Evolutionary conservation across 2,888 invertebrate genomes (phyloP), one percentile per base, ranked within the genome.

Genomic region (Dichetophora obliterata): DNA sequence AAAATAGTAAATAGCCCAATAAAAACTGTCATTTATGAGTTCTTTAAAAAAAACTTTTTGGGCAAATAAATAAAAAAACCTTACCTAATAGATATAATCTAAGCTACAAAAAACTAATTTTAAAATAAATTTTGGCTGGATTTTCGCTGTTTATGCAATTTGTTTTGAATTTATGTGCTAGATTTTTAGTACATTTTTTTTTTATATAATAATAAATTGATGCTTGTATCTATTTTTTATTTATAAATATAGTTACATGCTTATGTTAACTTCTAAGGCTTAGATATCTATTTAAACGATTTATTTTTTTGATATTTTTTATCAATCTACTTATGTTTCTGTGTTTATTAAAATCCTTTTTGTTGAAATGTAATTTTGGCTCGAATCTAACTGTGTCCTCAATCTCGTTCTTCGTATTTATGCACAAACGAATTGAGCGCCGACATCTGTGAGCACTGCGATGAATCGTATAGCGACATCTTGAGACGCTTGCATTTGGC

Each of bases 401-500:
- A 89, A 77, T 89, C 89, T 69, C 89, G 87, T 78, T 89, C 88
- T 66, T 88, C 87, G 77, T 89, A 88, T 78, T 88, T 88, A 81
- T 88, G 89, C 79, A 87, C 88, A 81, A 89, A 90, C 19, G 88
- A 85, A 71, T 87, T 86, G 3, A 87, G 80, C 16, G 86, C 88
- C 6, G 86, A 83, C 59, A 90, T 82, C 77, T 89, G 88, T 5
- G 84, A 80, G 82, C 88, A 88, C 76, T 87, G 89, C 34, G 87
- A 85, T 77, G 86, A 84, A 86, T 96, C 96, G 86, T 95, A 96
- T 61, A 96, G 90, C 0, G 96, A 95, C 95, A 96, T 96, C 90
- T 97, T 96, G 86, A 98, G 91, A 78, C 99, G 92, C 91, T 99
- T 99, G 90, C 98, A 98, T 90, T 99, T 99, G 83, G 99, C 99